Conservation (phyloP, 2,113 vertebrate species). For the Neopipo cinnamomea region DNA sequence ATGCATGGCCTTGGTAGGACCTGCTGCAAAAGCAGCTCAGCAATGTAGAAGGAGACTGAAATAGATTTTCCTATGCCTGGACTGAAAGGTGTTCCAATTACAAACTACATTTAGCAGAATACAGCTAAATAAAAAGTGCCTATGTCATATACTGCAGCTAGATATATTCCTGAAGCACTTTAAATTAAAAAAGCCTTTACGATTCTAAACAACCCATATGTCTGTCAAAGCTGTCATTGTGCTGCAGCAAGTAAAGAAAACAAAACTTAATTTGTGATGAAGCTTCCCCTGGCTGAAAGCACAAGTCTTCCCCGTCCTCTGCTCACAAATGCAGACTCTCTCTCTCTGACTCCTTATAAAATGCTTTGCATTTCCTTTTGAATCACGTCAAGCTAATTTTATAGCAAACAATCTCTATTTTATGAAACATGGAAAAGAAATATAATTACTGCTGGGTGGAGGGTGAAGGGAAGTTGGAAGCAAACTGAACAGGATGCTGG, state of each 20-base stretch:
- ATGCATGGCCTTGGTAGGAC: neutral
- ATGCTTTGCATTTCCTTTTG: slow-evolving; percentile 18
- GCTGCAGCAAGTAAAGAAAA: slow-evolving; percentile 63
- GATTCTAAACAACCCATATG: slow-evolving; percentile 68
- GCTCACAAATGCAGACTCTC: neutral
- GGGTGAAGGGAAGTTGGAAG: neutral
- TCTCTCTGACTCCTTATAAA: neutral
- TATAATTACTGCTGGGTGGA: slow-evolving; percentile 40
- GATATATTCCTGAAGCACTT: slow-evolving; percentile 57
- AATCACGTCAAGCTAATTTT: slow-evolving; percentile 34
- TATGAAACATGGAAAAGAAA: slow-evolving; percentile 28
- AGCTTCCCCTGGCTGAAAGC: slow-evolving; percentile 55
- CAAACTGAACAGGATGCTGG: neutral
- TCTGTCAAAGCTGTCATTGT: slow-evolving; percentile 70
- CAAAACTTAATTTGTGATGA: slow-evolving; percentile 68
- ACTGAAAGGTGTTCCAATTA: slow-evolving; percentile 8
- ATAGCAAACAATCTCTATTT: slow-evolving; percentile 31
- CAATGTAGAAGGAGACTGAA: neutral
- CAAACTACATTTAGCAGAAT: slow-evolving; percentile 49
- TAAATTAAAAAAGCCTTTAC: slow-evolving; percentile 61
- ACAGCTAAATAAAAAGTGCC: slow-evolving; percentile 59
- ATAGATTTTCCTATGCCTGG: neutral
- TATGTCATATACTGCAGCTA: slow-evolving; percentile 41
- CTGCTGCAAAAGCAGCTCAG: neutral
- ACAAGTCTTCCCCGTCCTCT: slow-evolving; percentile 27